Conservation (phyloP, 2,888 invertebrate species). For the Ormyrus nitidulus region DNA sequence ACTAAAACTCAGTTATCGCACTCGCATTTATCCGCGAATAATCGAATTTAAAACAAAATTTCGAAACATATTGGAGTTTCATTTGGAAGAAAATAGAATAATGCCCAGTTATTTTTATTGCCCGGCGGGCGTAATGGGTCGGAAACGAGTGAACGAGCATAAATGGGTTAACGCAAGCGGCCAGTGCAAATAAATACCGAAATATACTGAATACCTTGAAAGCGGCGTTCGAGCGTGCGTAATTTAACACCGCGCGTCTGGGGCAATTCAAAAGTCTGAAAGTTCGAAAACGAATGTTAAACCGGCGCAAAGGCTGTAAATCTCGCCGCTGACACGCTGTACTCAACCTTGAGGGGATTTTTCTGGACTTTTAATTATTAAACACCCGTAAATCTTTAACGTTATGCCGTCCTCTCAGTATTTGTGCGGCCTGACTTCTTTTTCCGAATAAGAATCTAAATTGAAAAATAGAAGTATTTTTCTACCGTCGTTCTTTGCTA, state of each 20-base stretch:
- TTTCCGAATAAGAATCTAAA: not conserved
- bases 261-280: slow-evolving; percentile 43
- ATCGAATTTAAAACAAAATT: no score
- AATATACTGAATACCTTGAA: slow-evolving; percentile 28
- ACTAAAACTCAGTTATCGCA: no score
- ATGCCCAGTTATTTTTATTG: no score
- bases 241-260: slow-evolving; percentile 41
- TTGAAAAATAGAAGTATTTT: no score
- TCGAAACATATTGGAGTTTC: no score
- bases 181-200: slow-evolving; percentile 18
- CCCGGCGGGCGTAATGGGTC: no score
- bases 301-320: slow-evolving; percentile 34
- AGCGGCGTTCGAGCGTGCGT: slow-evolving; percentile 6
- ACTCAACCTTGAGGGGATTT: slow-evolving; percentile 36
- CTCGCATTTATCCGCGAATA: no score
- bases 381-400: slow-evolving; percentile 24
- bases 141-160: no score
- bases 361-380: slow-evolving; percentile 40
- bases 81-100: no score
- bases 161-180: no score
- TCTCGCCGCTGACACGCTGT: slow-evolving; percentile 20
- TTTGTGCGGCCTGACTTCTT: slow-evolving; percentile 20
- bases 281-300: slow-evolving; percentile 41
- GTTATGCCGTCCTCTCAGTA: not conserved
- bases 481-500: no score